Evolutionary conservation across 2,888 invertebrate genomes (phyloP).

Genomic region (Acleris emargana): DNA sequence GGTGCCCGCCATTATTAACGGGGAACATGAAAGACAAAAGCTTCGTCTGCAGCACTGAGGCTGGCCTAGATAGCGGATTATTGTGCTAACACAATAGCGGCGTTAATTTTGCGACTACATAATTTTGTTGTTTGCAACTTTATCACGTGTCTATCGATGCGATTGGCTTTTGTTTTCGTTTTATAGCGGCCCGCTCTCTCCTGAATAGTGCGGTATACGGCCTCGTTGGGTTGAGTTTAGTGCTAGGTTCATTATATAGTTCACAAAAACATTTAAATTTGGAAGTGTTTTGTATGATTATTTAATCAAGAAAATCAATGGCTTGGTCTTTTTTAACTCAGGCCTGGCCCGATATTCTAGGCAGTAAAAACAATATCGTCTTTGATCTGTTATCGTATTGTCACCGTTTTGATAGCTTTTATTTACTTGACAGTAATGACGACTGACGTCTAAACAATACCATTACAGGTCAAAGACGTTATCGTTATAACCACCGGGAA

Average conservation of each 20-base stretch:
- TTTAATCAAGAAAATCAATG: too few species aligned
- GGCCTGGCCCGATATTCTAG: too few species aligned
- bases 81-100: slow-evolving; percentile 83
- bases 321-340: too few species aligned
- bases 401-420: too few species aligned
- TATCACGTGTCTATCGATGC: slow-evolving; percentile 77
- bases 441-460: too few species aligned
- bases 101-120: slow-evolving; percentile 83
- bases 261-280: not conserved
- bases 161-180: slow-evolving; percentile 54
- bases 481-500: too few species aligned
- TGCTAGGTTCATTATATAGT: not conserved
- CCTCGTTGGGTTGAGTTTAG: slow-evolving; percentile 23
- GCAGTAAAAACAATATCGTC: too few species aligned
- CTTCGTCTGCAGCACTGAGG: slow-evolving; percentile 83
- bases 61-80: slow-evolving; percentile 84
- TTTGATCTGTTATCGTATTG: too few species aligned
- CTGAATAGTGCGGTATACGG: slow-evolving; percentile 42
- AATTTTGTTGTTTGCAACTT: slow-evolving; percentile 82
- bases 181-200: slow-evolving; percentile 23
- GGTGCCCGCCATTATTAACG: slow-evolving; percentile 83
- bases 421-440: too few species aligned
- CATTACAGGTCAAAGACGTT: too few species aligned
- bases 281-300: not conserved
- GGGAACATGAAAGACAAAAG: slow-evolving; percentile 84